These are phyloP conservation scores for Pachyrhynchus sulphureomaculatus DNA, from an alignment of 1,140 invertebrate genomes.

Conservation along the genomic window DNA sequence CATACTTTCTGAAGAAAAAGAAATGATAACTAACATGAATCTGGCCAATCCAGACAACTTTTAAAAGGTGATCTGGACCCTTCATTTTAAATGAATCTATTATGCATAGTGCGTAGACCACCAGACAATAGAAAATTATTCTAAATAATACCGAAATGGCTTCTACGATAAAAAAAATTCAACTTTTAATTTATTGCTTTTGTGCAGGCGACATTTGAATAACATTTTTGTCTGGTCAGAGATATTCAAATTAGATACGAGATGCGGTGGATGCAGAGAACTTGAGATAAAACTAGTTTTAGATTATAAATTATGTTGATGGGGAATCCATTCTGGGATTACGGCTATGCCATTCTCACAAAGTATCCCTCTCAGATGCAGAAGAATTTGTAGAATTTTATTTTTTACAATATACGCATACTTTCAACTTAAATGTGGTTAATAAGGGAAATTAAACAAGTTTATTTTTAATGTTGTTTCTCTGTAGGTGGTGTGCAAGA, in stretches of 20 bases:
- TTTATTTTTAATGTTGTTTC: no score
- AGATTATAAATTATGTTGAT: conserved; percentile 12
- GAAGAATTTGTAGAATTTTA: no score
- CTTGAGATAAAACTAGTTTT: conserved; percentile 30
- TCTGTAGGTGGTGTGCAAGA: no score
- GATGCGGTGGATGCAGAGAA: conserved; percentile 5
- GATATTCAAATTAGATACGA: conserved; percentile 30
- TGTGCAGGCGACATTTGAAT: conserved; percentile 22
- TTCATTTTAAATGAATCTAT: no score
- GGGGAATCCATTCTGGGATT: conserved; percentile 18
- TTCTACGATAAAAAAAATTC: conserved; percentile 25
- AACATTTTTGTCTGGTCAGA: conserved; percentile 23
- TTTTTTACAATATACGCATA: no score
- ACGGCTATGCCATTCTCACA: not conserved
- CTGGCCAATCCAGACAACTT: no score
- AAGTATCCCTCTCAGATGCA: no score
- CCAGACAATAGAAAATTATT: conserved; percentile 29
- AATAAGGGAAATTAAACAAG: no score
- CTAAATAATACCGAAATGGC: conserved; percentile 23
- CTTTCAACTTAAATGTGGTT: no score
- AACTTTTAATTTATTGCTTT: conserved; percentile 18
- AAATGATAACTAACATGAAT: no score
- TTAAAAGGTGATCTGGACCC: conserved; percentile 2
- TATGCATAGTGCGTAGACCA: conserved; percentile 20
- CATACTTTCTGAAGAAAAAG: no score